phyloP scores from a whole-genome alignment of 2,113 vertebrate species.

The Felis chaus region DNA sequence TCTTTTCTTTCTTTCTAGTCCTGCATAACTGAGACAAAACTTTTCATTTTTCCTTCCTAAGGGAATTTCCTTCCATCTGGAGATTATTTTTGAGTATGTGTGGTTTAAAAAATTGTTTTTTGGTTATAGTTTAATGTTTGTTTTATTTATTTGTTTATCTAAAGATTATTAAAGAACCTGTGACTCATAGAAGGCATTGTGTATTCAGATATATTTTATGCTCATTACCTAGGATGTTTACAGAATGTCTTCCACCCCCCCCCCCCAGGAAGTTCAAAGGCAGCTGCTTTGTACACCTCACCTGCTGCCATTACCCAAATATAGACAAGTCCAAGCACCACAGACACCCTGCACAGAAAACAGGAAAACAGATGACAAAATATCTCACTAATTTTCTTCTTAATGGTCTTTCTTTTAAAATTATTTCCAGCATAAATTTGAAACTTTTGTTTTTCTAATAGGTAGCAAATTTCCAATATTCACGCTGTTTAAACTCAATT shows the following conservation, averaged over 20 bases:
- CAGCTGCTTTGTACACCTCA: not conserved
- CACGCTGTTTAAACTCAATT: not conserved
- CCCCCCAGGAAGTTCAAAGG: not conserved
- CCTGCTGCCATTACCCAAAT: not conserved
- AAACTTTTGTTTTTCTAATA: not conserved
- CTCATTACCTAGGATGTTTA: not conserved
- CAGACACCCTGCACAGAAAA: not conserved
- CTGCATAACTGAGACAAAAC: not conserved
- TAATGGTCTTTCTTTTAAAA: not conserved
- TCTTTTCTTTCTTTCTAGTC: not conserved
- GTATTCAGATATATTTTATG: not conserved
- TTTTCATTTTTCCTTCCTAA: constrained; percentile 21
- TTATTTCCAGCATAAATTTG: not conserved
- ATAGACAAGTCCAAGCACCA: not conserved
- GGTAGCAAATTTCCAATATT: not conserved
- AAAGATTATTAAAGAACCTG: not conserved
- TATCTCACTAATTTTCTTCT: not conserved
- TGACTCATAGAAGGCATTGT: constrained; percentile 41
- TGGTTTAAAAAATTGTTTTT: not conserved
- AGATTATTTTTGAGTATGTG: constrained; percentile 9
- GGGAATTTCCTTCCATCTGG: constrained; percentile 9
- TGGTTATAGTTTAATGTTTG: not conserved
- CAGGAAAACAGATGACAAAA: not conserved
- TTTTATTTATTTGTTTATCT: not conserved
- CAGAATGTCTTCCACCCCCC: not conserved